Percentiles rank a stretch among this genome's conserved stretches.
Evolutionary conservation across 2,113 vertebrate species (phyloP).

Genomic region (Gasterosteus aculeatus): DNA sequence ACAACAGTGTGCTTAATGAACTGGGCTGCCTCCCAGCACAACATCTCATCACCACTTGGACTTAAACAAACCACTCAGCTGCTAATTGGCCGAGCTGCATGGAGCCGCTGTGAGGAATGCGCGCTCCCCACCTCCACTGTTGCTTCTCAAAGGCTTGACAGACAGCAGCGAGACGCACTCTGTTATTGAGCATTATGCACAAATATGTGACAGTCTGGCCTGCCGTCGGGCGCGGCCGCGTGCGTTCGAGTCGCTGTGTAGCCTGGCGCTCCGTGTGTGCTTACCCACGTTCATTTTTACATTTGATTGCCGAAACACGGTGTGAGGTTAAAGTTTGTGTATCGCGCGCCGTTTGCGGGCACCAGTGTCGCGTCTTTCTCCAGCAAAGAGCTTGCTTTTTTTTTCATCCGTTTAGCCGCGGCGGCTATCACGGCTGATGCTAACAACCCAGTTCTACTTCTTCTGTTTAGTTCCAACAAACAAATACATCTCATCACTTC

Average conservation of each 20-base stretch:
- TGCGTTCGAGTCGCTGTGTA: conserved; percentile 31
- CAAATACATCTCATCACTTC: conserved; percentile 52
- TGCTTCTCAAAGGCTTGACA: conserved; percentile 74
- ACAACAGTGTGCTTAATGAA: conserved; percentile 77
- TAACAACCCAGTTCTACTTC: conserved; percentile 34
- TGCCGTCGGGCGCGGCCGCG: conserved; percentile 39
- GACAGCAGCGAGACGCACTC: conserved; percentile 66
- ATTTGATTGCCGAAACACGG: not conserved
- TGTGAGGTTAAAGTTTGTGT: conserved; percentile 6
- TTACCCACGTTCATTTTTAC: conserved; percentile 8
- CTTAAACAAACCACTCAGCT: conserved; percentile 80
- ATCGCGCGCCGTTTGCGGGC: not conserved
- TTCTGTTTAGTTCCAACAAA: conserved; percentile 47
- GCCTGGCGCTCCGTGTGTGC: not conserved
- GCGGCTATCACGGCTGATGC: conserved; percentile 11
- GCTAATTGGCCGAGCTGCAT: conserved; percentile 81
- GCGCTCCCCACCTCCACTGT: conserved; percentile 72
- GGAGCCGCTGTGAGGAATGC: conserved; percentile 76
- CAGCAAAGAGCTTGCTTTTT: not conserved
- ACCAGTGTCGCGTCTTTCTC: not conserved
- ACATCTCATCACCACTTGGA: conserved; percentile 77
- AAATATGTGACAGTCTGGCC: conserved; percentile 70
- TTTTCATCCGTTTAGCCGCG: not conserved
- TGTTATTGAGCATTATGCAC: conserved; percentile 68
- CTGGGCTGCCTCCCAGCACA: conserved; percentile 77